Percentiles rank a stretch among this genome's conserved stretches.
These are phyloP conservation scores for Deroplatys truncata DNA, from an alignment of 2,888 invertebrate genomes.

Conservation along the genomic window DNA sequence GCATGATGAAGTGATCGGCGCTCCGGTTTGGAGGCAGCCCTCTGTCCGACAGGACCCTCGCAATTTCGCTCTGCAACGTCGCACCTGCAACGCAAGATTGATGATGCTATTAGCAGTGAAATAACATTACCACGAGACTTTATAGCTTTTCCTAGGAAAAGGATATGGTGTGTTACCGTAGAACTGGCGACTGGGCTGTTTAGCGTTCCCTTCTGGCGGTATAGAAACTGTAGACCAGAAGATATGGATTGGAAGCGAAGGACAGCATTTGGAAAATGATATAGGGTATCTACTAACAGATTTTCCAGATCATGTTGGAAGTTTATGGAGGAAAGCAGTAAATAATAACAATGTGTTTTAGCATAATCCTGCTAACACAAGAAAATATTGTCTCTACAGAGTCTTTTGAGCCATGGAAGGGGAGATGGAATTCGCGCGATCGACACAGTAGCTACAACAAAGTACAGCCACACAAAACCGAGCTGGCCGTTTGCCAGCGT, in stretches of 20 bases:
- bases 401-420: too few species aligned
- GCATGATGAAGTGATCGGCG: neutral
- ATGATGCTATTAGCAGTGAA: neutral
- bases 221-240: neutral
- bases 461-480: too few species aligned
- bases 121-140: neutral
- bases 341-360: too few species aligned
- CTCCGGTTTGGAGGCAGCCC: neutral
- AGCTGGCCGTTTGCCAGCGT: too few species aligned
- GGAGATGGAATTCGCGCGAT: too few species aligned
- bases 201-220: neutral
- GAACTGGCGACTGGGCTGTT: neutral
- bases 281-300: too few species aligned
- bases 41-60: neutral
- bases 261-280: too few species aligned
- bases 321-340: too few species aligned
- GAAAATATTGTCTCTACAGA: too few species aligned
- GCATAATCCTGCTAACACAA: too few species aligned
- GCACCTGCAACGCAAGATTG: neutral
- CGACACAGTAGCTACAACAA: too few species aligned
- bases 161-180: neutral
- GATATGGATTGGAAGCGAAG: neutral
- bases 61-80: neutral
- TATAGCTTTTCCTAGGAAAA: neutral
- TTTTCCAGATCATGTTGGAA: too few species aligned